These are phyloP conservation scores for Microdon myrmicae DNA, from an alignment of 2,888 invertebrate species.

Conservation along the genomic window DNA sequence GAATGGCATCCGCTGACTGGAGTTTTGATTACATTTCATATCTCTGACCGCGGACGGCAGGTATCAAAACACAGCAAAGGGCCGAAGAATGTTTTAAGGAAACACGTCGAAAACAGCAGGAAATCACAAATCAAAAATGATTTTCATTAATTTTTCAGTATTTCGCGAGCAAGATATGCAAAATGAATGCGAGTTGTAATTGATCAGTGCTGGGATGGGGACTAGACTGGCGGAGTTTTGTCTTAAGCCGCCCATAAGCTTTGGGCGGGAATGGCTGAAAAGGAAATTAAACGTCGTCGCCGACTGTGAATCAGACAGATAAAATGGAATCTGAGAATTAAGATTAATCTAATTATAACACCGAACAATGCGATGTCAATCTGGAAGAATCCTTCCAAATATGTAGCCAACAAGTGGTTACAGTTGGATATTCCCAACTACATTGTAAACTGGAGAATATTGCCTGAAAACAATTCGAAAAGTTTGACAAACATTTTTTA, in stretches of 20 bases:
- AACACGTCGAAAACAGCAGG: slow-evolving; percentile 57
- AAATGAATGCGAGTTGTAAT: slow-evolving; percentile 40
- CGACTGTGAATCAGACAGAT: slow-evolving; percentile 27
- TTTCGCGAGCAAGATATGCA: slow-evolving; percentile 33
- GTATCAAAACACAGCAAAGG: slow-evolving; percentile 32
- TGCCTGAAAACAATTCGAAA: no score
- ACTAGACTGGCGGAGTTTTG: no score
- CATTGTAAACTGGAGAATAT: no score
- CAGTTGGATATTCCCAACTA: no score
- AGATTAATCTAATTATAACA: no score
- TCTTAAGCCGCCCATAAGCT: slow-evolving; percentile 2
- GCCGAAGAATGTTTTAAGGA: not conserved
- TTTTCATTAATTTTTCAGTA: slow-evolving; percentile 65
- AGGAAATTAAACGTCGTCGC: slow-evolving; percentile 44
- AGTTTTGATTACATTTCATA: slow-evolving; percentile 45
- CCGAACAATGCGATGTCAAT: no score
- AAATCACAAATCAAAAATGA: slow-evolving; percentile 62
- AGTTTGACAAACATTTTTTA: no score
- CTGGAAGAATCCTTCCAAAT: no score
- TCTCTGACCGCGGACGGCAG: slow-evolving; percentile 18
- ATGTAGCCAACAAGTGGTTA: no score
- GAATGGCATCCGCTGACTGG: slow-evolving; percentile 46
- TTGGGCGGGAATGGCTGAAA: slow-evolving; percentile 8
- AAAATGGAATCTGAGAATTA: no score
- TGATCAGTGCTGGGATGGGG: slow-evolving; percentile 7